Evolutionary conservation across 2,113 vertebrate genomes (phyloP).

Genomic region (Puntigrus tetrazona): DNA sequence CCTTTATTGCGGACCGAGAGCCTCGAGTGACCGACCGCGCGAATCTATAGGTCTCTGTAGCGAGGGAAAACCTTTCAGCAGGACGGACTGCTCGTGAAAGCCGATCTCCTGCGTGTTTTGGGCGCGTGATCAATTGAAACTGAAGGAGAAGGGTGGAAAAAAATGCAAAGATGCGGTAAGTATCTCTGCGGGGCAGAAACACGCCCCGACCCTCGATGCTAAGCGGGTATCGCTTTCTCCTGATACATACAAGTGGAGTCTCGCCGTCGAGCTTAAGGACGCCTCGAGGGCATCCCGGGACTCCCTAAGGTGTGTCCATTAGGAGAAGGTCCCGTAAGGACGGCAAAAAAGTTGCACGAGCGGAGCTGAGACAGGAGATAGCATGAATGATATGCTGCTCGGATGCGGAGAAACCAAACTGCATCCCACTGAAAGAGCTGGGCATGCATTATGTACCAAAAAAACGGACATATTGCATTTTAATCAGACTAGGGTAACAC

Average conservation of each 20-base stretch:
- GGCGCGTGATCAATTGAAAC: conserved; percentile 70
- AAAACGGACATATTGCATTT: too few species aligned
- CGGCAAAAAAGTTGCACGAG: conserved; percentile 14
- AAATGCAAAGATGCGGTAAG: conserved; percentile 50
- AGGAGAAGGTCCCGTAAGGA: conserved; percentile 47
- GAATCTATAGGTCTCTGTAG: neutral
- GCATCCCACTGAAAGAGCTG: neutral
- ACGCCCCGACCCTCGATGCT: conserved; percentile 48
- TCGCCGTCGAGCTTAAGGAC: conserved; percentile 55
- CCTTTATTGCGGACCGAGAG: conserved; percentile 8
- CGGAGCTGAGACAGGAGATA: conserved; percentile 34
- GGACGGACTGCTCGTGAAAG: conserved; percentile 45
- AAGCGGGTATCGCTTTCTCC: conserved; percentile 60
- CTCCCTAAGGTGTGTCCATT: conserved; percentile 53
- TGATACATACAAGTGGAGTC: conserved; percentile 32
- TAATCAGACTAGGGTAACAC: too few species aligned
- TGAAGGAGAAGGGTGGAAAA: conserved; percentile 60
- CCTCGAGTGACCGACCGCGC: conserved; percentile 25
- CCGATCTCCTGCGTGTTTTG: conserved; percentile 56
- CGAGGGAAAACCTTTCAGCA: conserved; percentile 16
- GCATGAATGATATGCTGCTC: neutral
- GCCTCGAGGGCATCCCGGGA: conserved; percentile 32
- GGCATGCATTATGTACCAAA: too few species aligned
- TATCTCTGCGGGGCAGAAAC: conserved; percentile 64
- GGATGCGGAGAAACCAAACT: neutral